Base-by-base conservation (phyloP, 2,888 invertebrate species). In the Tenthredo notha region DNA sequence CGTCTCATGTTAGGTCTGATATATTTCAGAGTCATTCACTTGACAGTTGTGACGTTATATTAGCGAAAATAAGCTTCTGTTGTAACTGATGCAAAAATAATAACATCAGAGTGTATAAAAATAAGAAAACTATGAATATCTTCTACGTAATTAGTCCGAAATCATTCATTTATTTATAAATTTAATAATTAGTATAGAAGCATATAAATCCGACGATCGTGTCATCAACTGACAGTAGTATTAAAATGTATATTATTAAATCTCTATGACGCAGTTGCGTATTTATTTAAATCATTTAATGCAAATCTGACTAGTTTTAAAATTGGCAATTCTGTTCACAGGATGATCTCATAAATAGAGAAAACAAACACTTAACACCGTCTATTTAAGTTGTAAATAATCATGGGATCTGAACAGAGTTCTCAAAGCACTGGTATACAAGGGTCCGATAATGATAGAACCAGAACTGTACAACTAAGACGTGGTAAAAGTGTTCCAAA, bases 361-460 rank as follows among this genome's bases (percentile, higher is more conserved):
- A 33, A 33, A 33, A 21, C 21, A 72, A 40, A 37, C 72, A 50
- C 47, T 50, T 7, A 9, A 18, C 72, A 3, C 5, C 5, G 75
- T 25, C 7, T 77, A 2, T 50, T 43, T 12, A 0, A 43, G 12
- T 43, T 43, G 7, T 21, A 21, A 70, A 29, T n/a, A 37, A 88
- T 74, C 84, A 93, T 93, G 93, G 93, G 93, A 70, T 93, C 93
- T 3, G 93, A 93, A 58, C 93, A 93, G 86, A 93, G 93, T 88
- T 91, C 93, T 18, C 93, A 93, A 85, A 87, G 85, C 12, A 86
- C 87, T 18, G 88, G 87, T 80, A 82, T 86, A 0, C 91, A 91
- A 29, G 84, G 78, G 2, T 84, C 86, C 12, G 85, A 80, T 29
- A 85, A 89, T 2, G 89, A 89, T n/a, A 89, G 90, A 65, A 85